Evolutionary conservation across 2,797 vertebrate species (phyloP).

Genomic region (Typhlichthys subterraneus): DNA sequence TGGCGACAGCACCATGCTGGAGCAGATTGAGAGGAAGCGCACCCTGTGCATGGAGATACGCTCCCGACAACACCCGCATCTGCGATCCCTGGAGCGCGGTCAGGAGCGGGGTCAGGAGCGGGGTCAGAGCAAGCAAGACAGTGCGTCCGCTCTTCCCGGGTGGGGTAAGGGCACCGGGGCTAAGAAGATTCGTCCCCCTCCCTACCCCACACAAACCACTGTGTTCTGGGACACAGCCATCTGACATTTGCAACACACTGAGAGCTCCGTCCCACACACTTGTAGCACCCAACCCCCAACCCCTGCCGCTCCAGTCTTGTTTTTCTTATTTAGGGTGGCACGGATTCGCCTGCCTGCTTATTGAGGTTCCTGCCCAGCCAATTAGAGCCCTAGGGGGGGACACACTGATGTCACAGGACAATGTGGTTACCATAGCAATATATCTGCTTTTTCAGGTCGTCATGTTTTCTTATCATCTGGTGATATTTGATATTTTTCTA

Average conservation of each 20-base stretch:
- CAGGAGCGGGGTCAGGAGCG: constrained; percentile 88
- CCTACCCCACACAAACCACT: constrained; percentile 93
- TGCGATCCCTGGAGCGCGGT: constrained; percentile 55
- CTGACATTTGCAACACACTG: constrained; percentile 72
- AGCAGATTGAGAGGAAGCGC: constrained; percentile 98
- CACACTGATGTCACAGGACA: constrained; percentile 73
- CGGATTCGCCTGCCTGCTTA: constrained; percentile 52
- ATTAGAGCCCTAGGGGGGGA: constrained; percentile 45
- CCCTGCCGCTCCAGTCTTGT: constrained; percentile 18
- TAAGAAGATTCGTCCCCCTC: constrained; percentile 94
- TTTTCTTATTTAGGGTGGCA: constrained; percentile 27
- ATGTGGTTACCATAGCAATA: constrained; percentile 82
- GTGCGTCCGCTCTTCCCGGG: constrained; percentile 83
- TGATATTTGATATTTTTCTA: constrained; percentile 88
- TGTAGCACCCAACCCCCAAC: constrained; percentile 32
- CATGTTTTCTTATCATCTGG: constrained; percentile 82
- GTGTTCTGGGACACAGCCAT: constrained; percentile 99
- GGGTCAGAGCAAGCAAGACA: constrained; percentile 93
- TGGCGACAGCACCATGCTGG: constrained; percentile 96
- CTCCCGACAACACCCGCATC: constrained; percentile 82
- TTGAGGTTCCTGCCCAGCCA: constrained; percentile 44
- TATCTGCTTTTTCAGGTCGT: constrained; percentile 81
- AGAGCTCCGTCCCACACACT: constrained; percentile 18
- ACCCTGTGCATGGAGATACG: constrained; percentile 96
- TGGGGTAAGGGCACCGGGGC: constrained; percentile 89